Base-by-base conservation (phyloP, 35 echinoderm and acorn worm species). In the Anneissia japonica region DNA sequence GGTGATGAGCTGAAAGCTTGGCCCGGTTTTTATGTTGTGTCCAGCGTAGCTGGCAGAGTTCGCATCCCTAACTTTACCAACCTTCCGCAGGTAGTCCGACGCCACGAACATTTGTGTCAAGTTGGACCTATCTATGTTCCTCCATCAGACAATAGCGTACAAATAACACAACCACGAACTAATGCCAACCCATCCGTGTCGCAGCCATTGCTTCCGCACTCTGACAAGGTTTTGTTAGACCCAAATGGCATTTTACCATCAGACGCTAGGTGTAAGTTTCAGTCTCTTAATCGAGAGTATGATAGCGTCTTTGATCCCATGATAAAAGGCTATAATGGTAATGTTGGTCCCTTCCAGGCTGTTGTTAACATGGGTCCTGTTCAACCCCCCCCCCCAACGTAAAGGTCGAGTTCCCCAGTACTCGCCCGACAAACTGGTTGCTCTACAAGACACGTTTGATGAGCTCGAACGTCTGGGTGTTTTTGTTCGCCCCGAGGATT, bases 361-460 rank as follows among this genome's bases (percentile, higher is more conserved):
- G 72, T 82, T 21, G 77, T 91, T 12, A 91, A 85, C 74, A 86
- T 91, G 89, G 89, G 83, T 26, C 89, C 89, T 39, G 46, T 86
- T 4, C 89, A 91, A 83, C 76, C 77, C 19, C 31, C 88, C 88
- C 16, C 88, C 83, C 0, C 89, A 85, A 35, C 75, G 76, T 29
- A 90, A 85, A 35, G 89, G 89, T 12, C 31, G 76, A 0, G 74
- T 90, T 0, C 82, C 86, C 28, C 81, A 85, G 17, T 94, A 90
- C 51, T 76, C 82, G 0, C 0, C 30, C 1, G 35, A 79, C 36
- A 87, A 86, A 32, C 51, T 91, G 4, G 26, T 39, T 32, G 90
- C 81, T 34, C 31, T 86, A 35, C 89, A 90, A 79, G 51, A 84
- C 34, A 80, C 81, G 46, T 86, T 91, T 81, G 89, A 81, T 46